Base-by-base conservation (phyloP, 2,888 invertebrate genomes). In the Polydrusus tereticollis region DNA sequence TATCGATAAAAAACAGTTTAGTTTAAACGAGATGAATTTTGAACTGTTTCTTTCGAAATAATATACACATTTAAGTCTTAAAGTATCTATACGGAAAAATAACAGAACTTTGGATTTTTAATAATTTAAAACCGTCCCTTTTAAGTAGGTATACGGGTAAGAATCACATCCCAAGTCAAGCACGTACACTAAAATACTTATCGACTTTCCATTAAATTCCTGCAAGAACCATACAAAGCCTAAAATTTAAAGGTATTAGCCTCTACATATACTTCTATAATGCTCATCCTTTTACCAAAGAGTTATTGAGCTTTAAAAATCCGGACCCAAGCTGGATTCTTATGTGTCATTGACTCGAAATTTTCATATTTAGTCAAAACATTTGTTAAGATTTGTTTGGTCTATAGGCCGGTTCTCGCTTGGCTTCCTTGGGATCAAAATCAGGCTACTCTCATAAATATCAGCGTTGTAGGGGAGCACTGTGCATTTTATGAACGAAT, bases 331-430 rank as follows among this genome's bases (percentile, higher is more conserved):
- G 26, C 23, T 14, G 50, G 14, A 26, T 50, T 50, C 38, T 36
- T 36, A 18, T 1, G 20, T 57, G 57, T 57, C 57, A 18, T 66
- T 66, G 66, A 66, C 66, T 55, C 36, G n/a, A 66, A 55, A 55
- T 26, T 57, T 41, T 66, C 41, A 57, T 57, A 57, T 57, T 58
- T 45, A 66, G 66, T 66, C 23, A 66, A 45, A 50, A 57, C 41
- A 57, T 55, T 66, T 66, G 43, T 66, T 18, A 41, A 36, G 58
- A 26, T 66, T 64, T 66, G 66, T 66, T 57, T 66, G n/a, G 66
- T 66, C 66, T 66, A 58, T 38, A 36, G 55, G 43, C 64, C 41
- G 52, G 50, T 50, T 50, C 50, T n/a, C 26, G 50, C 10, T 50
- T 26, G 23, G 50, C 20, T 16, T 21, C 50, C 26, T 50, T 26